These are phyloP conservation scores for Hesperia comma DNA, from an alignment of 2,888 invertebrate species.

Conservation along the genomic window DNA sequence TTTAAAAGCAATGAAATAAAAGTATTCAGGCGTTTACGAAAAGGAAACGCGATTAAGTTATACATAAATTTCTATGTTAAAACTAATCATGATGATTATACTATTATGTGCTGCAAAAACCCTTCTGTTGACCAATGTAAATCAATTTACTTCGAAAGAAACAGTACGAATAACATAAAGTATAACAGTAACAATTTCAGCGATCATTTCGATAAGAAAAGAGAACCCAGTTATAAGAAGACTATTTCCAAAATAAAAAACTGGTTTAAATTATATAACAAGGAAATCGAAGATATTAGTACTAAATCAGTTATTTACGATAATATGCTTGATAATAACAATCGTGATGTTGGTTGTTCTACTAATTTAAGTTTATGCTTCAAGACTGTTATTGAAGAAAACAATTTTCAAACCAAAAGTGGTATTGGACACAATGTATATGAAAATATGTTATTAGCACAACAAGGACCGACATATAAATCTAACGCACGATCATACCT, in stretches of 20 bases:
- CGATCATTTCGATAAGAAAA: background rate
- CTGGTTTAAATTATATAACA: slow-evolving; percentile 54
- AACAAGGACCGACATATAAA: background rate
- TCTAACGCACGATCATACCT: background rate
- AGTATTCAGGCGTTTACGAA: slow-evolving; percentile 58
- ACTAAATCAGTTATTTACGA: background rate
- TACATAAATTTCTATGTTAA: slow-evolving; percentile 60
- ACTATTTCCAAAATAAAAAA: slow-evolving; percentile 57
- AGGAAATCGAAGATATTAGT: slow-evolving; percentile 41
- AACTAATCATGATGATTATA: slow-evolving; percentile 52
- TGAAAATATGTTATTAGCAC: background rate
- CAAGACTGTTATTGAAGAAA: slow-evolving; percentile 11
- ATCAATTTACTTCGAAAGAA: background rate
- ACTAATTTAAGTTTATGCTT: slow-evolving; percentile 11
- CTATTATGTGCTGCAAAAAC: slow-evolving; percentile 37
- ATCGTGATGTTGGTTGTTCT: slow-evolving; percentile 4
- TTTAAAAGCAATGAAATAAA: slow-evolving; percentile 57
- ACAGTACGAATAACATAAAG: background rate
- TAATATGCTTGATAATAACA: background rate
- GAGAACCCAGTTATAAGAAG: slow-evolving; percentile 45
- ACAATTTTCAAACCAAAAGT: background rate
- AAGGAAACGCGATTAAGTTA: slow-evolving; percentile 60
- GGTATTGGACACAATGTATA: background rate
- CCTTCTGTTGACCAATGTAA: slow-evolving; percentile 3
- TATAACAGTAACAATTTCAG: background rate